Evolutionary conservation across 2,888 invertebrate genomes (phyloP).

Genomic region (Ceramica pisi): DNA sequence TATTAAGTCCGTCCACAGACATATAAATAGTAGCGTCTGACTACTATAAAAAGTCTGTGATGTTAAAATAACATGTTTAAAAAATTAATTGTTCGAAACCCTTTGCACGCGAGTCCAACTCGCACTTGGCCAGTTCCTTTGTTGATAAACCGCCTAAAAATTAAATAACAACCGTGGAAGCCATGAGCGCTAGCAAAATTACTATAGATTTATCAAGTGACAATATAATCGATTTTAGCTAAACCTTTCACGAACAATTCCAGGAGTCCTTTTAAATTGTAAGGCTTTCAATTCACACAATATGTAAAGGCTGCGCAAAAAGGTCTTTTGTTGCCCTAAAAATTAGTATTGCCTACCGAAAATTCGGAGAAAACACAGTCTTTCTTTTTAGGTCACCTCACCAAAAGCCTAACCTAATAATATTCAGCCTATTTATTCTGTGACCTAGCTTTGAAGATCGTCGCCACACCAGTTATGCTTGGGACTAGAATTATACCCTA

Average conservation of each 20-base stretch:
- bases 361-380: neutral
- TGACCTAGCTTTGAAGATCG: conserved; percentile 1
- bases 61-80: too few relatives aligned
- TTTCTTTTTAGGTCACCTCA: neutral
- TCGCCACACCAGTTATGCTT: neutral
- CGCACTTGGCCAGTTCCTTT: too few relatives aligned
- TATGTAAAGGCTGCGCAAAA: too few relatives aligned
- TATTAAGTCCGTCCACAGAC: too few relatives aligned
- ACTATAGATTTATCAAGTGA: neutral
- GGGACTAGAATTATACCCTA: conserved; percentile 7
- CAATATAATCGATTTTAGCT: neutral
- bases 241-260: neutral
- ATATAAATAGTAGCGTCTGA: too few relatives aligned
- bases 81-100: too few relatives aligned
- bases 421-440: neutral
- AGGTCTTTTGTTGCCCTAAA: neutral
- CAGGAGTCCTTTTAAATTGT: neutral
- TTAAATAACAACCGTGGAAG: too few relatives aligned
- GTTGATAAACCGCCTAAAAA: too few relatives aligned
- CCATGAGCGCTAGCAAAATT: too few relatives aligned
- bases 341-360: neutral
- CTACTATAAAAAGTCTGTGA: too few relatives aligned
- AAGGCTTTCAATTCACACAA: neutral
- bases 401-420: neutral
- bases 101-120: too few relatives aligned